Evolutionary conservation across 1,140 invertebrate species (phyloP), one percentile per base, ranked within the genome.

Genomic region (Orussus abietinus): DNA sequence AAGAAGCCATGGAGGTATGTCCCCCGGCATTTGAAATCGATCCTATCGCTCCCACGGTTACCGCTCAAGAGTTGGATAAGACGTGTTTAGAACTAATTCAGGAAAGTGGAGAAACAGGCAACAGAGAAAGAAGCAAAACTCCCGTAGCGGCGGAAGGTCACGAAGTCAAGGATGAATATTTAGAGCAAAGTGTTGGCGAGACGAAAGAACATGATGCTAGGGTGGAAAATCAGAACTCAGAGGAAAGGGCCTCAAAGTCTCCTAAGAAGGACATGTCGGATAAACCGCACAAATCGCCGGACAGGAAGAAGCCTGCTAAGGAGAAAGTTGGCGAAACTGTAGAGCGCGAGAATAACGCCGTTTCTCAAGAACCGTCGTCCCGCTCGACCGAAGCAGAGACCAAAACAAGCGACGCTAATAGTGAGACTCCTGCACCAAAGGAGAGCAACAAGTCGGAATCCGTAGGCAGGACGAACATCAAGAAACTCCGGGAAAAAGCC

Each of bases 1-100:
- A 67, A 37, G 64, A 69, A 29, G 51, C 61, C 3, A 68, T 68
- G 65, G 63, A 67, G 20, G 49, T 66, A 3, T 62, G 64, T 19
- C 51, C 51, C n/a, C 18, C 38, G 33, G 29, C 37, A 29, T 25
- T n/a, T n/a, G 29, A 43, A 6, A 33, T 28, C n/a, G 38, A 46
- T 42, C n/a, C 18, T 10, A 52, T 43, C 21, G 41, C 63, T 45
- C 53, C 57, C 37, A 51, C 34, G 0, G 54, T 37, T 42, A 39
- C 44, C 22, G 49, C 40, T 25, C 36, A 32, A 13, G 54, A 56
- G n/a, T 25, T 51, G 25, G 38, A 42, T 14, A 43, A 31, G 11
- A 9, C 37, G 5, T 39, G 48, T 36, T 40, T 55, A n/a, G 41
- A 49, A 13, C 38, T 62, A n/a, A 57, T 62, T 15, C 49, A 62